Evolutionary conservation across 2,888 invertebrate species (phyloP), one percentile per base, ranked within the genome.

Genomic region (Diarsia brunnea): DNA sequence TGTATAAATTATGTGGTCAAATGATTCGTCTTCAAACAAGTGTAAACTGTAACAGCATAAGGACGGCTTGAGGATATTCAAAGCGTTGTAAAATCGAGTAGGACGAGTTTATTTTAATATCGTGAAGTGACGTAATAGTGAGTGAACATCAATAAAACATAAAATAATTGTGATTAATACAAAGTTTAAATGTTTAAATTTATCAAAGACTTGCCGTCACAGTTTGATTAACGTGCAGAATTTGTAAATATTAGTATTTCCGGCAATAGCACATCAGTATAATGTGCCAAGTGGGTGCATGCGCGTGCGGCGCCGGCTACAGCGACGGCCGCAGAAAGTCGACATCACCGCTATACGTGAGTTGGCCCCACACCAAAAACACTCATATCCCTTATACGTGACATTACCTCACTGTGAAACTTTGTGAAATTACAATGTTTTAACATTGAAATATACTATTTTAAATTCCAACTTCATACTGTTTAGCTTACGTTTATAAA

Each of bases 351-450:
- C 83, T 84, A 86, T 88, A 94, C 94, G 94, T 94, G 94, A 94
- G 93, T 94, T 95, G 94, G 94, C 92, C 88, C 78, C 89, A 89
- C 84, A 94, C 92, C 94, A 95, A 94, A 91, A 89, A 88, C 89
- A 90, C 84, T 91, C 88, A 91, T 90, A 91, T 90, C 87, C 90
- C 88, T 87, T 88, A 84, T 84, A 91, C 86, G 88, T 88, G 89
- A 83, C 88, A 86, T 73, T 84, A 69, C 77, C 76, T 78, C 81
- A 85, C 65, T 79, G 89, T 82, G 84, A 79, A 85, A 86, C 82
- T 87, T 86, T 83, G 81, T 77, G 64, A 82, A 82, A 83, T 81
- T 80, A 68, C 70, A 87, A 82, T 87, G 72, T 80, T 79, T 79
- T 78, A 74, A 78, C 75, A 88, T 84, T 78, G 73, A 78, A 76